Evolutionary conservation across 2,113 vertebrate species (phyloP).

Genomic region (Varanus komodoensis): DNA sequence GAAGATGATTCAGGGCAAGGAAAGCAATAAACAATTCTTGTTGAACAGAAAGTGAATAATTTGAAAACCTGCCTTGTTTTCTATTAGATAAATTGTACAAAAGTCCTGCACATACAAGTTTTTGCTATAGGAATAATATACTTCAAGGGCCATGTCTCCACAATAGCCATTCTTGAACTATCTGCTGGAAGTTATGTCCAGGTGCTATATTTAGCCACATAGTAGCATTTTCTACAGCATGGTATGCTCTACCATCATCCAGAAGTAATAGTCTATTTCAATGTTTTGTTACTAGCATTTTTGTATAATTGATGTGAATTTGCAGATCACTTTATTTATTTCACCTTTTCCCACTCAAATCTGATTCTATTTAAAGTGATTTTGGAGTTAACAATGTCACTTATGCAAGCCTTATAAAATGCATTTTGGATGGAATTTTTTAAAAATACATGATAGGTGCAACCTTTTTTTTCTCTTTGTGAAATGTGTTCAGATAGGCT

Average conservation of each 20-base stretch:
- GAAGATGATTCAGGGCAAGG: not conserved
- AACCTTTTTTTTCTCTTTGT: not conserved
- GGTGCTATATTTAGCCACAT: slow-evolving; percentile 10
- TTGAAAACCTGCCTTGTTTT: not conserved
- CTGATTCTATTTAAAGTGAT: not conserved
- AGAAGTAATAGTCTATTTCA: not conserved
- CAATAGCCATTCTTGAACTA: not conserved
- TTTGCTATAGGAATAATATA: slow-evolving; percentile 20
- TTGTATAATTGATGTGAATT: not conserved
- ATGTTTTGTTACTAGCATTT: not conserved
- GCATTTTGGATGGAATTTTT: not conserved
- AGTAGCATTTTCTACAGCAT: slow-evolving; percentile 45
- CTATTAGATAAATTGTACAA: not conserved
- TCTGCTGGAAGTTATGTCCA: not conserved
- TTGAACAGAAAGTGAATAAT: accelerated
- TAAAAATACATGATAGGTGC: not conserved
- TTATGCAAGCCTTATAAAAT: not conserved
- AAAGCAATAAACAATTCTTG: slow-evolving; percentile 23
- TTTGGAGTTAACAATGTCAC: not conserved
- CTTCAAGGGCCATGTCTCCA: slow-evolving; percentile 23
- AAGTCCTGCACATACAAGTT: not conserved
- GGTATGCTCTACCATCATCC: slow-evolving; percentile 33
- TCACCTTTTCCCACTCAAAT: not conserved
- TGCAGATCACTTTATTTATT: not conserved
- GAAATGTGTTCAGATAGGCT: not conserved